phyloP scores from a whole-genome alignment of 2,888 invertebrate species.

The Mimas tiliae region DNA sequence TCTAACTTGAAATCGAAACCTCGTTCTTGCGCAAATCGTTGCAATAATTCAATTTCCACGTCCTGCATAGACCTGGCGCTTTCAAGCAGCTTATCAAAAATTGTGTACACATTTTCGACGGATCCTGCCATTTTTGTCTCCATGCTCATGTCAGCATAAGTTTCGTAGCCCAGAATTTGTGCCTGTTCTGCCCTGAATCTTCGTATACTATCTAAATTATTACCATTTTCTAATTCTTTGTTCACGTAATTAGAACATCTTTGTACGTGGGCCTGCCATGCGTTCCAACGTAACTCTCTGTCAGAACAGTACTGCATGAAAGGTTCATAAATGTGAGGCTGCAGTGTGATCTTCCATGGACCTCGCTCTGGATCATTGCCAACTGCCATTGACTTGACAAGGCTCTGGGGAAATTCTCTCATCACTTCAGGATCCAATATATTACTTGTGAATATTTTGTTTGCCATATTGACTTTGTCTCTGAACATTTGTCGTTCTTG shows the following conservation, averaged over 20 bases:
- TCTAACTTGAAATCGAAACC: slow-evolving; percentile 89
- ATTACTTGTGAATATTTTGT: slow-evolving; percentile 87
- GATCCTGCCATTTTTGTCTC: slow-evolving; percentile 96
- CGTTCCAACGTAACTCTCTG: slow-evolving; percentile 90
- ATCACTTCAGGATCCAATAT: slow-evolving; percentile 88
- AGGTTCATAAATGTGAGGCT: slow-evolving; percentile 88
- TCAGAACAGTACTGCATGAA: slow-evolving; percentile 95
- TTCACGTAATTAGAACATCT: slow-evolving; percentile 88
- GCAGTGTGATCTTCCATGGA: slow-evolving; percentile 93
- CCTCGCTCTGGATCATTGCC: slow-evolving; percentile 87
- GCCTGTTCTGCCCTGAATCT: slow-evolving; percentile 88
- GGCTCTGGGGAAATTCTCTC: slow-evolving; percentile 89
- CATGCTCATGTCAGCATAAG: slow-evolving; percentile 94
- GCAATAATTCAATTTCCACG: slow-evolving; percentile 88
- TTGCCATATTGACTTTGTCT: slow-evolving; percentile 87
- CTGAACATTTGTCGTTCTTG: slow-evolving; percentile 86
- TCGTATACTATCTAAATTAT: slow-evolving; percentile 91
- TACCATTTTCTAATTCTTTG: slow-evolving; percentile 88
- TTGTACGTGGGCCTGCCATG: slow-evolving; percentile 92
- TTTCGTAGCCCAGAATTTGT: slow-evolving; percentile 90
- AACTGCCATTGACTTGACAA: slow-evolving; percentile 87
- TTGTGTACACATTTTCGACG: slow-evolving; percentile 89
- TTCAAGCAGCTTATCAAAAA: slow-evolving; percentile 87
- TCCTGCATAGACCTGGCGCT: slow-evolving; percentile 90
- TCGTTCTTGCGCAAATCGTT: slow-evolving; percentile 88